phyloP scores from a whole-genome alignment of 2,797 vertebrate species.

The Amblyraja radiata region DNA sequence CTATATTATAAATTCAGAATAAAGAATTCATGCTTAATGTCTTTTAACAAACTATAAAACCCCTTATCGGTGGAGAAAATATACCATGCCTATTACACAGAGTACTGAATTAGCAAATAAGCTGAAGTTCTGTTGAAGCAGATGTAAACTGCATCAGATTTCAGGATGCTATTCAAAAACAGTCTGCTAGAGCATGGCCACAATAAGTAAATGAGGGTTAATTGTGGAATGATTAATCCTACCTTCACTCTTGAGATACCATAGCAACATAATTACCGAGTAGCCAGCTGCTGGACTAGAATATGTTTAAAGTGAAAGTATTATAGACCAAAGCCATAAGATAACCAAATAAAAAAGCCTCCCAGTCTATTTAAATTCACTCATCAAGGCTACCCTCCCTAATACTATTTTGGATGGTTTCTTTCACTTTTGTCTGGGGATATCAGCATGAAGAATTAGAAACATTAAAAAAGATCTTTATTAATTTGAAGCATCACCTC shows the following conservation, averaged over 20 bases:
- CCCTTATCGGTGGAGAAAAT: background rate
- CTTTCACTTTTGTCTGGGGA: background rate
- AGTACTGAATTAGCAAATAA: slow-evolving; percentile 1
- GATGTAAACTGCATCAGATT: background rate
- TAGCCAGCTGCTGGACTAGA: background rate
- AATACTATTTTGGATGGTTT: background rate
- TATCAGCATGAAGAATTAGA: background rate
- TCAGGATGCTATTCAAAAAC: background rate
- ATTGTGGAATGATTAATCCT: slow-evolving; percentile 16
- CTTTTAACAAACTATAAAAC: background rate
- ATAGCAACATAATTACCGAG: slow-evolving; percentile 19
- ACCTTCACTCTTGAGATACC: slow-evolving; percentile 20
- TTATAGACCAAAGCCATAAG: background rate
- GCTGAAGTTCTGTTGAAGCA: background rate
- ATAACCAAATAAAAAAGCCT: background rate
- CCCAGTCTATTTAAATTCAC: background rate
- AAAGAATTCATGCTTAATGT: background rate
- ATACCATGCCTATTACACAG: background rate
- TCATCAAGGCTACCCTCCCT: background rate
- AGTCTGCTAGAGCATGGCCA: background rate
- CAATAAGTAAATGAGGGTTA: background rate
- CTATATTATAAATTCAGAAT: background rate
- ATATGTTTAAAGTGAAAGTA: background rate
- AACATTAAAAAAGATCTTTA: background rate
- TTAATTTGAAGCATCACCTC: background rate